Conservation (phyloP, 2,113 vertebrate genomes). For the Amphilophus citrinellus region DNA sequence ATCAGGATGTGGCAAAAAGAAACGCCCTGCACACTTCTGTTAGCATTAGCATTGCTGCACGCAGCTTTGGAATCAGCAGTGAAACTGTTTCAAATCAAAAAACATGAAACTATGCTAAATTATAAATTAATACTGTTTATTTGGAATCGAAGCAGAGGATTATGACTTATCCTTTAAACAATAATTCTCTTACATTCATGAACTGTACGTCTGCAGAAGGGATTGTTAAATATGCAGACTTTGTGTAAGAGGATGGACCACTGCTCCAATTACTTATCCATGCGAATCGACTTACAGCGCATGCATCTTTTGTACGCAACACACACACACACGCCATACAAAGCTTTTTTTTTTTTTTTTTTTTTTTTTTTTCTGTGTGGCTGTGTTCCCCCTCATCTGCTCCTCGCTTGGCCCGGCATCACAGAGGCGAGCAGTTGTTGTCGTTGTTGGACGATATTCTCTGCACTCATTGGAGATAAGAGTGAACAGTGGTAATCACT, state of each 20-base stretch:
- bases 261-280: conserved; percentile 80
- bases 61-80: not conserved
- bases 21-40: conserved; percentile 4
- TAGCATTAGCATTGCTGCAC: not conserved
- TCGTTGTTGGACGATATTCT: conserved; percentile 68
- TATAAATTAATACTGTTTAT: conserved; percentile 45
- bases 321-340: conserved; percentile 27
- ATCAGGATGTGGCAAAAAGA: conserved; percentile 14
- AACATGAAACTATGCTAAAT: conserved; percentile 19
- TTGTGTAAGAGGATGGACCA: conserved; percentile 56
- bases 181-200: conserved; percentile 19
- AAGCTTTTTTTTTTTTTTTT: conserved; percentile 6
- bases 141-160: conserved; percentile 51
- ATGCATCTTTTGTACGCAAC: conserved; percentile 61
- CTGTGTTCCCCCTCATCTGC: conserved; percentile 33
- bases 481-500: conserved; percentile 78
- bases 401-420: conserved; percentile 61
- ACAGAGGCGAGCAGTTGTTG: conserved; percentile 63
- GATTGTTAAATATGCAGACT: conserved; percentile 65
- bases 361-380: conserved; percentile 18
- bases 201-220: conserved; percentile 20
- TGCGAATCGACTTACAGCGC: conserved; percentile 65
- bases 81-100: conserved; percentile 23
- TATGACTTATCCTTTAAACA: conserved; percentile 38
- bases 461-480: conserved; percentile 76